These are phyloP conservation scores for Phodopus roborovskii DNA, from an alignment of 2,113 vertebrate species.

Conservation along the genomic window DNA sequence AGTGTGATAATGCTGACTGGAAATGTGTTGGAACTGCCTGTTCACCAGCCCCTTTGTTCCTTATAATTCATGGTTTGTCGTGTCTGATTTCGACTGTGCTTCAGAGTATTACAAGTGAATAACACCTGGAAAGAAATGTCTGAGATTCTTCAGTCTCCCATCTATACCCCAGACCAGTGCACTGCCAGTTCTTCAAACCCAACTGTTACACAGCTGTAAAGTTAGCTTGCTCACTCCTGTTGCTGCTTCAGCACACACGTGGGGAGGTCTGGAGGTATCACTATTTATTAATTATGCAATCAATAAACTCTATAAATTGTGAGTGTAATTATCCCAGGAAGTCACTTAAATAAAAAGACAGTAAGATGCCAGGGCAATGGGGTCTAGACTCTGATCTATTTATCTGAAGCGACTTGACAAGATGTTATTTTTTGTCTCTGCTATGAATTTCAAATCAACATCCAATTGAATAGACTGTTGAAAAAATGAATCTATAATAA, in stretches of 20 bases:
- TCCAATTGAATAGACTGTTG: slow-evolving; percentile 43
- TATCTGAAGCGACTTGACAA: slow-evolving; percentile 53
- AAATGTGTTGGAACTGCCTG: not conserved
- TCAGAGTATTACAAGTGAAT: not conserved
- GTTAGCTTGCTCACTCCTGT: not conserved
- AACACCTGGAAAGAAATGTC: not conserved
- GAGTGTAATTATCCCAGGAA: slow-evolving; percentile 69
- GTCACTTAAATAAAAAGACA: slow-evolving; percentile 61
- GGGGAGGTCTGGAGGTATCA: not conserved
- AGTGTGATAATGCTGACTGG: not conserved
- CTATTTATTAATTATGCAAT: slow-evolving; percentile 77
- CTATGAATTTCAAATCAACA: slow-evolving; percentile 66
- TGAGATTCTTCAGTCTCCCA: not conserved
- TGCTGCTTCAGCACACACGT: not conserved
- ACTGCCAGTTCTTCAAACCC: not conserved
- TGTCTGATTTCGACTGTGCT: not conserved
- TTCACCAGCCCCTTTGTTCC: not conserved
- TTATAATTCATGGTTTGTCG: not conserved
- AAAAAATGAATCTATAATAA: slow-evolving; percentile 65
- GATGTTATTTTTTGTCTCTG: slow-evolving; percentile 67
- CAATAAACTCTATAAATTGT: slow-evolving; percentile 62
- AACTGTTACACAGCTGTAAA: not conserved
- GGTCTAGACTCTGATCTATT: slow-evolving; percentile 19
- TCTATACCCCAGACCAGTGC: not conserved
- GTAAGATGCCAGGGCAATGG: slow-evolving; percentile 12